Conservation (phyloP, 2,113 vertebrate genomes). For the Gymnocephalus cernua region DNA sequence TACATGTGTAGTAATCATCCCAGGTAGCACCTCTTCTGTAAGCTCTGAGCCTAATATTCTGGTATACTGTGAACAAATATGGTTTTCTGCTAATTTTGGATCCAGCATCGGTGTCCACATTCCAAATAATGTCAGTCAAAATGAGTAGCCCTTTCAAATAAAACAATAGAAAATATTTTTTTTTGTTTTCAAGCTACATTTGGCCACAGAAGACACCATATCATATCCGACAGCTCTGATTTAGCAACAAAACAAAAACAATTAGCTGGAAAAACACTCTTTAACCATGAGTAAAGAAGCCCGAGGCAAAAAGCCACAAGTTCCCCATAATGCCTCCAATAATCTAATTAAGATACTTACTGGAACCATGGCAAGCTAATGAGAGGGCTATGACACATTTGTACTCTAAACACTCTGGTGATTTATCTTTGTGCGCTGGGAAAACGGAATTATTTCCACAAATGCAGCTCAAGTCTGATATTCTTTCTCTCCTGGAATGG, state of each 20-base stretch:
- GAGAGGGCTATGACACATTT: constrained; percentile 68
- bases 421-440: constrained; percentile 68
- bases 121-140: not conserved
- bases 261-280: constrained; percentile 63
- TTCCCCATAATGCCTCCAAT: constrained; percentile 60
- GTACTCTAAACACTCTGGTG: constrained; percentile 47
- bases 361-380: constrained; percentile 71
- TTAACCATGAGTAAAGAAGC: constrained; percentile 47
- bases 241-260: constrained; percentile 64
- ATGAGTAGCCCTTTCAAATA: not conserved
- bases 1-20: constrained; percentile 6
- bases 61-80: constrained; percentile 20
- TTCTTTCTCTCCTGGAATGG: constrained; percentile 60
- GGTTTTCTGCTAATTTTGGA: constrained; percentile 1
- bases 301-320: constrained; percentile 53
- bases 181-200: not conserved
- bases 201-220: constrained; percentile 33
- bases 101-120: not conserved
- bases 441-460: constrained; percentile 73
- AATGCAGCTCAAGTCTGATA: constrained; percentile 65
- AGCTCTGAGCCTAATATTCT: not conserved
- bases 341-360: constrained; percentile 74
- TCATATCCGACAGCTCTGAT: constrained; percentile 37
- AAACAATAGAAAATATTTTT: too few relatives aligned
- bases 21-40: constrained; percentile 1